These are phyloP conservation scores for Cyrtonyx montezumae DNA, from an alignment of 2,113 vertebrate genomes.

Conservation along the genomic window DNA sequence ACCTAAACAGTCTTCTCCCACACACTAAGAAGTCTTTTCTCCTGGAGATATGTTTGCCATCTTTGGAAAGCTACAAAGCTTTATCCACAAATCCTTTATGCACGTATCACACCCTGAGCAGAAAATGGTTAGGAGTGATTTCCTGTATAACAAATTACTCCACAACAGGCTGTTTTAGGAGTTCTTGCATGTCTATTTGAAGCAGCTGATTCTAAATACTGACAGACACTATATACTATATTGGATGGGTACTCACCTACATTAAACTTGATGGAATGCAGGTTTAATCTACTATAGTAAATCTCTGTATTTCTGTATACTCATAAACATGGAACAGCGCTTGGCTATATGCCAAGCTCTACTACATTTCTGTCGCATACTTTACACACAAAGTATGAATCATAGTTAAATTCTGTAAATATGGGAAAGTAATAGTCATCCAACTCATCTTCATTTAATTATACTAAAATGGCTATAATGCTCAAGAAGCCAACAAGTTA, in stretches of 20 bases:
- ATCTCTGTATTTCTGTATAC: neutral
- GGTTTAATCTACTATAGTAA: neutral
- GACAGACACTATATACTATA: neutral
- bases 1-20: neutral
- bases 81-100: neutral
- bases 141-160: neutral
- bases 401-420: constrained; percentile 24
- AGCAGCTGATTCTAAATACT: neutral
- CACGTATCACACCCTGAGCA: neutral
- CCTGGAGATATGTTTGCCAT: neutral
- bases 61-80: neutral
- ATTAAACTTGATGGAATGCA: constrained; percentile 15
- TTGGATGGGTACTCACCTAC: neutral
- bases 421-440: constrained; percentile 38
- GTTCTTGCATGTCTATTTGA: neutral
- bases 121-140: neutral
- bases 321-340: neutral
- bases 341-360: constrained; percentile 36
- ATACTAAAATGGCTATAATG: constrained; percentile 35
- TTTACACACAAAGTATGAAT: constrained; percentile 18
- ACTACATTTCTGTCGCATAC: neutral
- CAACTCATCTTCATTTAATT: constrained; percentile 42
- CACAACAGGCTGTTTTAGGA: neutral
- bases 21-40: neutral
- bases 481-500: constrained; percentile 31